Evolutionary conservation across 2,888 invertebrate genomes (phyloP).

Genomic region (Argyra leucocephala): DNA sequence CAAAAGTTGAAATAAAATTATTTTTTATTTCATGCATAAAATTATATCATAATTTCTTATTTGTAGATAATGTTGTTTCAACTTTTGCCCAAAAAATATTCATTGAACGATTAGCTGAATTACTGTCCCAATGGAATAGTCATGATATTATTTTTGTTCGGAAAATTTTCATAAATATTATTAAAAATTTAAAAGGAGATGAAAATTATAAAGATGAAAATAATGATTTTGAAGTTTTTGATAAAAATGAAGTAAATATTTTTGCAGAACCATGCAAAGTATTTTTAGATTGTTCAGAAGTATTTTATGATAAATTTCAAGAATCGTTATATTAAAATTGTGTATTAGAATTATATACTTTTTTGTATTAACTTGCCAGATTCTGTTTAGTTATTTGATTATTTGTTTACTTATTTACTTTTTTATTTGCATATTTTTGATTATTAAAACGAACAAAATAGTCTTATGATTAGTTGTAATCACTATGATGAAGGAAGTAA

Average conservation of each 20-base stretch:
- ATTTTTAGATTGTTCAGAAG: slow-evolving; percentile 24
- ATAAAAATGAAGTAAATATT: slow-evolving; percentile 36
- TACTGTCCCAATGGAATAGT: not conserved
- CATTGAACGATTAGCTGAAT: slow-evolving; percentile 19
- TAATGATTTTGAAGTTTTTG: slow-evolving; percentile 33
- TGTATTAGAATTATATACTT: not conserved
- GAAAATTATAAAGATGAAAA: not conserved
- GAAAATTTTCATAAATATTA: not conserved
- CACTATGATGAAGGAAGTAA: too few relatives aligned
- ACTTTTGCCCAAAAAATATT: slow-evolving; percentile 32
- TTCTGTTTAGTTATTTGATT: not conserved
- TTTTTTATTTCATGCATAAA: too few relatives aligned
- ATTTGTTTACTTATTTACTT: too few relatives aligned
- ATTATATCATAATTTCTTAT: too few relatives aligned
- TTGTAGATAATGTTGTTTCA: slow-evolving; percentile 27
- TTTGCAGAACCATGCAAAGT: slow-evolving; percentile 36
- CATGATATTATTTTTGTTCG: not conserved
- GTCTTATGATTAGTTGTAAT: too few relatives aligned
- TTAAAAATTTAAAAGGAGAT: not conserved
- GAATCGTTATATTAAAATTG: not conserved
- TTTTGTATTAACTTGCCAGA: not conserved
- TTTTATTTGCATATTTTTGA: too few relatives aligned
- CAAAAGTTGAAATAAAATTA: too few relatives aligned
- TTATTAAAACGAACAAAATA: too few relatives aligned
- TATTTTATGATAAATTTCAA: not conserved